Base-by-base conservation (phyloP, 2,797 vertebrate genomes). In the Okamejei kenojei region DNA sequence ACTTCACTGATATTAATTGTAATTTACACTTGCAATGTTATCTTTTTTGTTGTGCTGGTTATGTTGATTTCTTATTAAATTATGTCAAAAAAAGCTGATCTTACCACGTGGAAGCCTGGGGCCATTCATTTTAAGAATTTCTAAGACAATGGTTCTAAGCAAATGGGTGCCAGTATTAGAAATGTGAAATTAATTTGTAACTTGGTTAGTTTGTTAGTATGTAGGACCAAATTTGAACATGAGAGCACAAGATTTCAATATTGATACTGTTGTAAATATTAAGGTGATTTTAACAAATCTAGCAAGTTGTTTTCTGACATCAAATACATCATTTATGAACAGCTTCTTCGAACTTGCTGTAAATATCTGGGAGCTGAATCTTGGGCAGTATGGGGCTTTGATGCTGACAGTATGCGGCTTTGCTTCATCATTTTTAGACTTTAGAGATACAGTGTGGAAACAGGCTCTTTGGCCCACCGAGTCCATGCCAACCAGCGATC, bases 211-310 rank as follows among this genome's bases (percentile, higher is more conserved):
- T 68, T 68, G 65, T 68, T 45, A 45, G 45, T 45, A 2, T 13
- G 65, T 68, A 68, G 65, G 15, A 68, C 13, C 19, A 68, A 68
- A 15, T 68, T 68, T 68, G 65, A 68, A 68, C 19, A 68, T 32
- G 15, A n/a, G n/a, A 78, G n/a, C n/a, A 29, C n/a, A 78, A 78
- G n/a, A 78, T n/a, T n/a, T 78, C 76, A 78, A 78, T 78, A 78
- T n/a, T 78, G 26, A 32, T 23, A n/a, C 29, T 78, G n/a, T 1
- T 9, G 32, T 78, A n/a, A n/a, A 13, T 78, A 32, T n/a, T 32
- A 2, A 78, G 3, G 29, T 78, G 15, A 9, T n/a, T 78, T n/a
- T 13, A 78, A 32, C n/a, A 32, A 13, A 5, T 9, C 7, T 10
- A 32, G n/a, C 32, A 3, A 78, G n/a, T 78, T 32, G n/a, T 79